Evolutionary conservation across 2,888 invertebrate species (phyloP).

Genomic region (Lymantria monacha): DNA sequence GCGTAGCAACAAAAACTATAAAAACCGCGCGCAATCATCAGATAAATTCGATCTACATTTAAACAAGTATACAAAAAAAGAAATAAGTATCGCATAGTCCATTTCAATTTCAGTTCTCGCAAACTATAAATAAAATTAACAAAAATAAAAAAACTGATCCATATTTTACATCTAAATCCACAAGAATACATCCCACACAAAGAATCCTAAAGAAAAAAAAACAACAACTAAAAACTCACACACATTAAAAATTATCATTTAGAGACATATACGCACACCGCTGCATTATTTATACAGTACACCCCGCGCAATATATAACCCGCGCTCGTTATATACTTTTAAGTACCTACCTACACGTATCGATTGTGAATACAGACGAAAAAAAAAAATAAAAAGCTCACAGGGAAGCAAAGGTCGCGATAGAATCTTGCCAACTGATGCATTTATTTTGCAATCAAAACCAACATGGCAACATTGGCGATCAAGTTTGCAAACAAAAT

Average conservation of each 20-base stretch:
- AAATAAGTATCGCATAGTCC: not conserved
- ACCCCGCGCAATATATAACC: constrained; percentile 35
- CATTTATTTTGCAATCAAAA: constrained; percentile 48
- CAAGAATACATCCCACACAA: constrained; percentile 14
- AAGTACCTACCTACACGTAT: constrained; percentile 21
- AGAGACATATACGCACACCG: constrained; percentile 29
- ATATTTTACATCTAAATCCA: constrained; percentile 8
- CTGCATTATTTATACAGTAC: constrained; percentile 30
- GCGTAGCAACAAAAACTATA: not conserved
- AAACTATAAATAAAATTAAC: constrained; percentile 21
- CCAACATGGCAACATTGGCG: constrained; percentile 50
- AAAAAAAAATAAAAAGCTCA: constrained; percentile 35
- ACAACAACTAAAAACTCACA: constrained; percentile 12
- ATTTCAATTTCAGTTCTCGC: constrained; percentile 2
- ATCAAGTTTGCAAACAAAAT: constrained; percentile 55
- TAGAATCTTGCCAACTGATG: constrained; percentile 48
- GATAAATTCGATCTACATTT: not conserved
- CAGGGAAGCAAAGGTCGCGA: constrained; percentile 49
- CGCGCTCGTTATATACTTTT: constrained; percentile 32
- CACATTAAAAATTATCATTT: constrained; percentile 12
- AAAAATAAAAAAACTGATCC: constrained; percentile 12
- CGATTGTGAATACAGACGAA: constrained; percentile 42
- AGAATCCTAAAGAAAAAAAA: constrained; percentile 11
- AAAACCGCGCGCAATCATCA: constrained; percentile 17
- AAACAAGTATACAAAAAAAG: not conserved